Base-by-base conservation (phyloP, 2,113 vertebrate genomes). In the Xerus inauris region DNA sequence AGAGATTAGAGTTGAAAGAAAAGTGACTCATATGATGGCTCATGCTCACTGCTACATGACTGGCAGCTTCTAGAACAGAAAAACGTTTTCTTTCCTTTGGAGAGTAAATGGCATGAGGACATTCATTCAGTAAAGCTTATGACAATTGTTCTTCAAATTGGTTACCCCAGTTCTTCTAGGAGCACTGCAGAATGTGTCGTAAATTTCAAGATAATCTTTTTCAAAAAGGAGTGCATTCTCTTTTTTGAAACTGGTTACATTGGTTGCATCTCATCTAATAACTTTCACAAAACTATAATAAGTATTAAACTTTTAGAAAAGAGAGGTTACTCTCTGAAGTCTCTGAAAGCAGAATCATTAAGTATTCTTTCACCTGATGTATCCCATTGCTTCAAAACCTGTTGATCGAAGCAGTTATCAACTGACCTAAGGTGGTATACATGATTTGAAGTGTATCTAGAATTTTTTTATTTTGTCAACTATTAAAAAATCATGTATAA, bases 1-100 rank as follows among this genome's bases (percentile, higher is more conserved):
- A 98, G 97, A 97, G 97, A 98, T 98, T 97, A 98, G 75, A 96
- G 72, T 90, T 97, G 94, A 98, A 95, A 97, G 95, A 97, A 94
- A 85, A 97, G 95, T 95, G 91, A 98, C 90, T 98, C 89, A 94
- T 51, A 51, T 47, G 64, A 92, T 95, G 95, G 79, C 93, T 96
- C 72, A 22, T 94, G 94, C 79, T 98, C 96, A 96, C 57, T 94
- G 97, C 96, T 97, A 97, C 94, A 57, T 97, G 97, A 97, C 97
- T 97, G 98, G 94, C 94, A 94, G 95, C 89, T 94, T 97, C 82
- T 87, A 97, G 95, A 94, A 87, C 87, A 97, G 94, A 97, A 54
- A 98, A 96, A 92, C 40, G 72, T 96, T 45, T 76, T 76, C 91
- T 40, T 95, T 96, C 81, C 51, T 82, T 64, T 92, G 73, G 86